Conservation (phyloP, 2,797 vertebrate genomes). For the Euphonia xanthogaster region DNA sequence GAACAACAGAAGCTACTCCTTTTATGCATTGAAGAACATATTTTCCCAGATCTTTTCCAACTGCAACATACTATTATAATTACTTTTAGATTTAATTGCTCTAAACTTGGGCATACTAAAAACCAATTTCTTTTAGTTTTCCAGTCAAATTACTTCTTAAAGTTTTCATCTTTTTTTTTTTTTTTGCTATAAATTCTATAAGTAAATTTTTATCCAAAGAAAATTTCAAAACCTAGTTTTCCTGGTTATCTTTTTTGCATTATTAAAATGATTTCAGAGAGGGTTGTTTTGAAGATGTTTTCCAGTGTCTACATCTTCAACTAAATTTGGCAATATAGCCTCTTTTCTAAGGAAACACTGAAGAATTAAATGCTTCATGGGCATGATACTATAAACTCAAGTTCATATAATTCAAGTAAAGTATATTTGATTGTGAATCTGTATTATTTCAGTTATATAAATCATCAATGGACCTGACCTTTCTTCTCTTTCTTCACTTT, state of each 20-base stretch:
- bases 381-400: not conserved
- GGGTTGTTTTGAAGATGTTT: not conserved
- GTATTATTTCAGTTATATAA: not conserved
- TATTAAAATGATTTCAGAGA: not conserved
- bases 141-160: not conserved
- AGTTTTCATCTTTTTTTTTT: not conserved
- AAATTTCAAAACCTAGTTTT: not conserved
- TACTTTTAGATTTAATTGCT: not conserved
- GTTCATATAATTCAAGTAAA: not conserved
- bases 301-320: not conserved
- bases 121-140: not conserved
- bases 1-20: not conserved
- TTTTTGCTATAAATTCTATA: not conserved
- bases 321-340: not conserved
- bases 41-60: not conserved
- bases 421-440: not conserved
- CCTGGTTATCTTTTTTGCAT: not conserved
- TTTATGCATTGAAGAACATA: not conserved
- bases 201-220: not conserved
- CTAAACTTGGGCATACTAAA: not conserved
- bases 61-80: not conserved
- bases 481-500: not conserved
- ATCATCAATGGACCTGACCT: fast-evolving
- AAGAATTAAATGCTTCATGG: not conserved
- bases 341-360: not conserved